Conservation (phyloP, 2,888 invertebrate species). For the Plebejus anna region DNA sequence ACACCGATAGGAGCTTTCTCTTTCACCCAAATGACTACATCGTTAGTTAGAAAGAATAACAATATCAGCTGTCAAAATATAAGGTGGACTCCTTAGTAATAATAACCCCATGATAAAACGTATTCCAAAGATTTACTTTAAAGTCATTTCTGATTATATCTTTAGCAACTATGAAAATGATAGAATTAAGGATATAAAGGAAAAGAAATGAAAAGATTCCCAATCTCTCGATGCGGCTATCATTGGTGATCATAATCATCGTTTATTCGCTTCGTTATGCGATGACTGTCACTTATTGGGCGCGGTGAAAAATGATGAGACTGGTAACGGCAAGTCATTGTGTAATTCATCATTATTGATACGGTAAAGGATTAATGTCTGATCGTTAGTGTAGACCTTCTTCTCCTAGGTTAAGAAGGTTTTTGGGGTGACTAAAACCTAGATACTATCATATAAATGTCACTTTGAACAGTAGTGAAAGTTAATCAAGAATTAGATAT, state of each 20-base stretch:
- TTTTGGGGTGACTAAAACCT: neutral
- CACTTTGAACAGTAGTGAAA: no score
- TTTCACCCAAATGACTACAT: no score
- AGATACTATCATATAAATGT: neutral
- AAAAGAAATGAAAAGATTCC: neutral
- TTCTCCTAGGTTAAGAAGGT: neutral
- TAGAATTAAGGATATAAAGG: neutral
- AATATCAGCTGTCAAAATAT: no score
- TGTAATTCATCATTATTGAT: slow-evolving; percentile 4
- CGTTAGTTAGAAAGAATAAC: no score
- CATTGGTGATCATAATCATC: slow-evolving; percentile 9
- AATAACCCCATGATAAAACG: no score
- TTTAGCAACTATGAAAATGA: neutral
- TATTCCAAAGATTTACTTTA: no score
- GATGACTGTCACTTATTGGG: slow-evolving; percentile 22
- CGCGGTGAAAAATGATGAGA: neutral
- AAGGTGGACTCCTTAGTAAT: no score
- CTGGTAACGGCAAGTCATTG: neutral
- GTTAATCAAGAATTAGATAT: no score
- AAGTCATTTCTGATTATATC: neutral
- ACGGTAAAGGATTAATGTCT: neutral
- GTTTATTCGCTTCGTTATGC: slow-evolving; percentile 16
- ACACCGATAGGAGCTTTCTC: no score
- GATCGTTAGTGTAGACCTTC: neutral
- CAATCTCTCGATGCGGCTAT: neutral